Base-by-base conservation (phyloP, 2,888 invertebrate genomes). In the Leptinotarsa juncta region DNA sequence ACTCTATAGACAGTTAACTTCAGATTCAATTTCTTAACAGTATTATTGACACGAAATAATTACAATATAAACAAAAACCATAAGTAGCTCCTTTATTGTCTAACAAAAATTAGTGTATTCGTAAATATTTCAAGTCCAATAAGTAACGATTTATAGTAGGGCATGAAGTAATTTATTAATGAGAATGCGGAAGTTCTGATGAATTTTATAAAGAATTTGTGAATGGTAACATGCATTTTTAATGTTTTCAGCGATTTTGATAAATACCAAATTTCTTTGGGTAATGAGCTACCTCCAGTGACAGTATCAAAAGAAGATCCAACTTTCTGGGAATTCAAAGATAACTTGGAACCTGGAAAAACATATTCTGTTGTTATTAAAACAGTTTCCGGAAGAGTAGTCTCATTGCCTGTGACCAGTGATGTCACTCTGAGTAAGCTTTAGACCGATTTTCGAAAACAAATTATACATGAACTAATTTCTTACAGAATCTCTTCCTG, bases 371-470 rank as follows among this genome's bases (percentile, higher is more conserved):
- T 97, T 79, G 92, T 95, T 81, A 96, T 97, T 55, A 97, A 97
- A 90, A 97, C 97, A n/a, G 95, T 97, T 79, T 96, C 96, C 68
- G 97, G 96, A 73, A 97, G 97, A 90, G 97, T 97, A 32, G 95
- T 96, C 74, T 96, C 96, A 49, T 97, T 97, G 97, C 96, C 97
- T n/a, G 94, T 96, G 76, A 92, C 93, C 72, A 93, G 93, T 18
- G 97, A 97, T 86, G 94, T 97, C 68, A 97, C 97, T 60, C 90
- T 97, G 80, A 93, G 94, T 93, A 85, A 90, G 91, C 5, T 50
- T 18, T 16, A 14, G 18, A 16, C 3, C 12, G 15, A 3, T 26
- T 32, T 32, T 57, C 7, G 32, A 18, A 3, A 57, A 57, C 7
- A 32, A 32, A 32, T 7, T 32, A 32, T 32, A 32, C 7, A 32